Percentiles rank a stretch among this genome's conserved stretches.
Evolutionary conservation across 2,888 invertebrate genomes (phyloP).

Genomic region (Drosophila anomalipes): DNA sequence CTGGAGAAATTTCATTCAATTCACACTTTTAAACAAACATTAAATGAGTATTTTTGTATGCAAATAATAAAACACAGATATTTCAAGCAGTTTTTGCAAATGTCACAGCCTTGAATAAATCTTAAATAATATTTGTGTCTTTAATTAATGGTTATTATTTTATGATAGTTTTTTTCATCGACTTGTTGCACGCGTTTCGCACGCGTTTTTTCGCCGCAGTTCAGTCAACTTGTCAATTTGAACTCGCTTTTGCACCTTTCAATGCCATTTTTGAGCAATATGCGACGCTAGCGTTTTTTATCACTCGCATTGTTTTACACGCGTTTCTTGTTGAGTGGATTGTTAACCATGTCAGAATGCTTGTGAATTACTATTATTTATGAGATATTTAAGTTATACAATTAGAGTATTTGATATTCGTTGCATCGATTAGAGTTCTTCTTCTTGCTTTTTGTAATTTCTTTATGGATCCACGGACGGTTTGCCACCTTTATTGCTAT

Average conservation of each 20-base stretch:
- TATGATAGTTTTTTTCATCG: conserved; percentile 7
- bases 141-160: conserved; percentile 1
- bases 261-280: conserved; percentile 34
- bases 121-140: neutral
- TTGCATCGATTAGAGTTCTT: neutral
- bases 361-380: neutral
- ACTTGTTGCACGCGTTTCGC: conserved; percentile 28
- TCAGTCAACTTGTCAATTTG: conserved; percentile 41
- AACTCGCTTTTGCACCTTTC: conserved; percentile 24
- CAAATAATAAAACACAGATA: neutral
- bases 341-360: neutral
- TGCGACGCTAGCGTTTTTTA: conserved; percentile 15
- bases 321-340: conserved; percentile 3
- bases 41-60: neutral
- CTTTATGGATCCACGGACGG: conserved; percentile 22
- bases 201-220: conserved; percentile 43
- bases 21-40: neutral
- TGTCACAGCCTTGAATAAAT: neutral
- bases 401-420: conserved; percentile 9
- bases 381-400: neutral
- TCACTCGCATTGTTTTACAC: neutral
- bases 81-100: neutral
- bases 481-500: conserved; percentile 47
- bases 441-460: conserved; percentile 4
- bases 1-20: neutral